Evolutionary conservation across 2,113 vertebrate species (phyloP).

Genomic region (Rhinoptilus africanus): DNA sequence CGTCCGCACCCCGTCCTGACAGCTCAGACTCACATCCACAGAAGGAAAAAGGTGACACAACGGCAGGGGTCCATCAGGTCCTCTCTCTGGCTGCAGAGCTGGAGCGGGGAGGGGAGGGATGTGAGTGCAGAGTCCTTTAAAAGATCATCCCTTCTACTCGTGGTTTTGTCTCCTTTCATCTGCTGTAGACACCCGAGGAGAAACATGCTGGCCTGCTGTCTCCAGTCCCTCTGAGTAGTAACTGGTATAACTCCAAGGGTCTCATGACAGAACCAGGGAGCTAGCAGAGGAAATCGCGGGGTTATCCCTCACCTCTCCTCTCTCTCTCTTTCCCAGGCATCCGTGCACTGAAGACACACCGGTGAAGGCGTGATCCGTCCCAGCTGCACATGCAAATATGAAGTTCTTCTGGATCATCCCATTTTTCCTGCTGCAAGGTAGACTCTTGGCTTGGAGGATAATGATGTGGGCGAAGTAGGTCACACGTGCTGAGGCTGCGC

Average conservation of each 20-base stretch:
- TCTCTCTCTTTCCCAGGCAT: not conserved
- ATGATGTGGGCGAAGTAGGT: not conserved
- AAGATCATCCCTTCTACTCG: not conserved
- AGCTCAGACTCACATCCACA: not conserved
- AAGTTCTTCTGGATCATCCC: conserved; percentile 35
- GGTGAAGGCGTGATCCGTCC: not conserved
- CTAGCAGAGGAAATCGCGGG: rapidly evolving
- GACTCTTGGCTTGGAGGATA: not conserved
- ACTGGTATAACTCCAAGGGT: not conserved
- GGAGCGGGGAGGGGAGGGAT: not conserved
- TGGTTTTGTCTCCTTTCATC: not conserved
- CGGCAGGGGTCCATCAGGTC: not conserved
- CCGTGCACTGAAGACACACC: not conserved
- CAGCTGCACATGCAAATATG: not conserved
- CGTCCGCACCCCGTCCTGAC: not conserved
- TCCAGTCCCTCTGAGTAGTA: not conserved
- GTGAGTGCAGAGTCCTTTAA: not conserved
- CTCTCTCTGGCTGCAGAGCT: not conserved
- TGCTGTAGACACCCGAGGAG: not conserved
- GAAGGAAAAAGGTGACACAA: not conserved
- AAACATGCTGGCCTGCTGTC: not conserved
- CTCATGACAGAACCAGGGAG: not conserved
- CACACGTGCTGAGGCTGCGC: not conserved
- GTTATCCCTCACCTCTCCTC: not conserved
- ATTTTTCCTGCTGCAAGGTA: conserved; percentile 57